Evolutionary conservation across 2,888 invertebrate genomes (phyloP).

Genomic region (Andrena marginata): DNA sequence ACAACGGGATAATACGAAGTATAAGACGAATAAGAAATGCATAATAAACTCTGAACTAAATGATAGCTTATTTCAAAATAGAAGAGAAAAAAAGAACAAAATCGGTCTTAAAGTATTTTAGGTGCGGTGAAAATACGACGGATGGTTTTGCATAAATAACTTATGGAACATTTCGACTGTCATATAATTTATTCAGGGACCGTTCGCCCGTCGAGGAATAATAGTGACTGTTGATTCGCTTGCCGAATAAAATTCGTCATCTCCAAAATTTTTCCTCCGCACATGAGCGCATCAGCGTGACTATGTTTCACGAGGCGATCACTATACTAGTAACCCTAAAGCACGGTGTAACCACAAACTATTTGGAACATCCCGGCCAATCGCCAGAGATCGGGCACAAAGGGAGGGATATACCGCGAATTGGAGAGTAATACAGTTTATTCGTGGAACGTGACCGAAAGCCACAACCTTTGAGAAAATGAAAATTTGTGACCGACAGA

Average conservation of each 20-base stretch:
- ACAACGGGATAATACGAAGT: too few species aligned
- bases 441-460: slow-evolving; percentile 51
- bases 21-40: too few species aligned
- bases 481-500: slow-evolving; percentile 14
- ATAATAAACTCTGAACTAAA: too few species aligned
- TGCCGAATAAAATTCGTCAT: slow-evolving; percentile 15
- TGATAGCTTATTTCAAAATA: neutral
- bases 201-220: neutral
- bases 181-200: slow-evolving; percentile 5
- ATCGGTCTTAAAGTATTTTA: neutral
- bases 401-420: slow-evolving; percentile 24
- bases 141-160: neutral
- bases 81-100: slow-evolving; percentile 1
- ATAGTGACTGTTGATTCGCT: neutral
- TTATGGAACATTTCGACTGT: neutral
- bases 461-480: slow-evolving; percentile 25
- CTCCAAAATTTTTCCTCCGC: neutral
- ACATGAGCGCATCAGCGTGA: slow-evolving; percentile 14
- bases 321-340: slow-evolving; percentile 7
- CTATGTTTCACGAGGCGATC: slow-evolving; percentile 35
- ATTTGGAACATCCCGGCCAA: slow-evolving; percentile 43
- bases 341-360: slow-evolving; percentile 42
- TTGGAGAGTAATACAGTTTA: slow-evolving; percentile 50
- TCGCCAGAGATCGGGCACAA: slow-evolving; percentile 36
- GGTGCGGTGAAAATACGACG: neutral